Percentiles rank a stretch among this genome's conserved stretches.
Evolutionary conservation across 2,888 invertebrate species (phyloP).

Genomic region (Lucinisca nassula): DNA sequence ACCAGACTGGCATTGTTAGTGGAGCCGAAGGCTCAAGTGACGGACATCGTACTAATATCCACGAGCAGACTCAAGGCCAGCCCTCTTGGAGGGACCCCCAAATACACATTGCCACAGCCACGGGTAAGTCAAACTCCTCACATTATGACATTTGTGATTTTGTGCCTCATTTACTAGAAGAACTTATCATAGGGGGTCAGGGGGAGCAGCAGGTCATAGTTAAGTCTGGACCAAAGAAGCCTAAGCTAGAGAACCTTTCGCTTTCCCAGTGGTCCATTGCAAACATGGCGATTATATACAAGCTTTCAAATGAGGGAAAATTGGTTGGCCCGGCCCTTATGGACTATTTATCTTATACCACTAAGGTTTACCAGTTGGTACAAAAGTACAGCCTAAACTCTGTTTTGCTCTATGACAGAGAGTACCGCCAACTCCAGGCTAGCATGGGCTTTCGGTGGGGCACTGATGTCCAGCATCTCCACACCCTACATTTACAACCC

Average conservation of each 20-base stretch:
- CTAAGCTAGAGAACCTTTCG: constrained; percentile 20
- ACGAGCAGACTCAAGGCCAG: too few species aligned
- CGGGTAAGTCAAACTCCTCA: constrained; percentile 1
- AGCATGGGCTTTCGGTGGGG: constrained; percentile 30
- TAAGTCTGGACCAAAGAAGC: constrained; percentile 36
- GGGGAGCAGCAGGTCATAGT: constrained; percentile 12
- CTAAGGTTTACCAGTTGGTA: constrained; percentile 15
- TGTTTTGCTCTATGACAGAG: constrained; percentile 37
- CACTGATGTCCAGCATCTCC: too few species aligned
- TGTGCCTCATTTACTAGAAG: too few species aligned
- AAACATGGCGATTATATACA: constrained; percentile 37
- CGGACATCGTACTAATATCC: too few species aligned
- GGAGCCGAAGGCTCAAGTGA: too few species aligned
- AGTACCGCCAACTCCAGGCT: constrained; percentile 7
- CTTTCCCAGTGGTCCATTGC: constrained; percentile 39
- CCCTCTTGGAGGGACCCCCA: not conserved
- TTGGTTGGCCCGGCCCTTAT: not conserved
- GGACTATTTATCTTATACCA: constrained; percentile 40
- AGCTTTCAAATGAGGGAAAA: not conserved
- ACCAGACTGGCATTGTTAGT: too few species aligned
- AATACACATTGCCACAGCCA: not conserved
- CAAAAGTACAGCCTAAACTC: too few species aligned
- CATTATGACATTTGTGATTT: too few species aligned
- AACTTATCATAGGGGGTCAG: not conserved
- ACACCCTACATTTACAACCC: too few species aligned